Evolutionary conservation across 2,888 invertebrate species (phyloP).

Genomic region (Aelia acuminata): DNA sequence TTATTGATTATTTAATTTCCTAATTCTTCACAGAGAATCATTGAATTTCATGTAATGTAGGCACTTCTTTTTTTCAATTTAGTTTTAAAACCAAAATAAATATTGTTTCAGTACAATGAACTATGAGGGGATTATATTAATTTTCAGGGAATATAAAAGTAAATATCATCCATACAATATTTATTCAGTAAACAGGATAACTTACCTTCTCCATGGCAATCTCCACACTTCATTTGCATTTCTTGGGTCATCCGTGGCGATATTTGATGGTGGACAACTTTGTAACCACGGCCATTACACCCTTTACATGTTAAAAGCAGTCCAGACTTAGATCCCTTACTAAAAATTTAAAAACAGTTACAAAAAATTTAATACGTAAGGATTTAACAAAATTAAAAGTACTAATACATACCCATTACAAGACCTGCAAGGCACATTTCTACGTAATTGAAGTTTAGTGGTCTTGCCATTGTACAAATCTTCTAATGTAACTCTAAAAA

Average conservation of each 20-base stretch:
- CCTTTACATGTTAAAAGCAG: slow-evolving; percentile 77
- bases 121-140: no score
- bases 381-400: not conserved
- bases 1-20: no score
- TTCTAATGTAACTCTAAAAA: slow-evolving; percentile 84
- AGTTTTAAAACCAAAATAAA: no score
- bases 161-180: not conserved
- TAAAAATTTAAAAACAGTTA: slow-evolving; percentile 65
- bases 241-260: slow-evolving; percentile 63
- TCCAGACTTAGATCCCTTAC: slow-evolving; percentile 78
- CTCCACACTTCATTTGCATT: slow-evolving; percentile 67
- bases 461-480: slow-evolving; percentile 93
- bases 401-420: slow-evolving; percentile 77
- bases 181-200: not conserved
- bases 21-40: no score
- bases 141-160: not conserved
- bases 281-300: slow-evolving; percentile 85
- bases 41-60: no score
- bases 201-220: slow-evolving; percentile 68
- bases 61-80: no score
- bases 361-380: not conserved
- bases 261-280: slow-evolving; percentile 81
- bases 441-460: slow-evolving; percentile 84
- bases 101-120: no score
- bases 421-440: slow-evolving; percentile 83